Evolutionary conservation across 2,113 vertebrate species (phyloP).

Genomic region (Dasypus novemcinctus): DNA sequence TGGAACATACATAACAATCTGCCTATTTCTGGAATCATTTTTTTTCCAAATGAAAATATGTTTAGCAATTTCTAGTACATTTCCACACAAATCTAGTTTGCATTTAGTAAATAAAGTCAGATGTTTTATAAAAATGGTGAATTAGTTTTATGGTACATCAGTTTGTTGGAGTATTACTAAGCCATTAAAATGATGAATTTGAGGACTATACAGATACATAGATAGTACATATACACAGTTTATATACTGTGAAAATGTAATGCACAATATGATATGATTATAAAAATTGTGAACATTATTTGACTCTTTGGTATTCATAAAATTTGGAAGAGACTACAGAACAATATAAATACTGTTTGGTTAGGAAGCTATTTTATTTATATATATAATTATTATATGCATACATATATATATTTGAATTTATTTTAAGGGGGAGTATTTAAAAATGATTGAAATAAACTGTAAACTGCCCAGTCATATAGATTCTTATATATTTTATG

Average conservation of each 20-base stretch:
- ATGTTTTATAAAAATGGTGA: constrained; percentile 34
- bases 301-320: neutral
- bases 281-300: neutral
- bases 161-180: constrained; percentile 61
- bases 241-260: neutral
- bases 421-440: neutral
- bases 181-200: constrained; percentile 41
- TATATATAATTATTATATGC: neutral
- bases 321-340: neutral
- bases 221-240: neutral
- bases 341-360: neutral
- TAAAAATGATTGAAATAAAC: neutral
- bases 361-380: neutral
- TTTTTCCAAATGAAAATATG: constrained; percentile 61
- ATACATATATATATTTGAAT: neutral
- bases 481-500: neutral
- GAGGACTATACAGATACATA: neutral
- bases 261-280: neutral
- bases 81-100: constrained; percentile 36
- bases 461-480: neutral
- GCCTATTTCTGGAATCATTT: constrained; percentile 53
- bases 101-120: constrained; percentile 64
- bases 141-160: constrained; percentile 50
- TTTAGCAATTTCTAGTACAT: constrained; percentile 55
- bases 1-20: constrained; percentile 52